A percentile compares a stretch with the other conserved stretches of the same genome.
These are phyloP conservation scores for Pterocles burchelli DNA, from an alignment of 2,113 vertebrate genomes.

Conservation along the genomic window DNA sequence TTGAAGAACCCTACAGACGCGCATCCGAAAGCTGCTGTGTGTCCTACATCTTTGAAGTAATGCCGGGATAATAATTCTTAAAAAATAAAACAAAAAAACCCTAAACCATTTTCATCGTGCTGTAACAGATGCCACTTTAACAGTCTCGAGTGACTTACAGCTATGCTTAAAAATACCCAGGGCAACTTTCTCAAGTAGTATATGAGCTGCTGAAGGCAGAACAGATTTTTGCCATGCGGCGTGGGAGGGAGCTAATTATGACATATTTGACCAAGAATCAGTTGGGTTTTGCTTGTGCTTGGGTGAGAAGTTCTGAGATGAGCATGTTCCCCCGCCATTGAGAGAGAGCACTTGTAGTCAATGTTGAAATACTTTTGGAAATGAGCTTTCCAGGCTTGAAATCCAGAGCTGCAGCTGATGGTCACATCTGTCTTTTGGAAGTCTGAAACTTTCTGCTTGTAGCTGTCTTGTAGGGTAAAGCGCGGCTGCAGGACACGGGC, in stretches of 20 bases:
- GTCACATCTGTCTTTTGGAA: background rate
- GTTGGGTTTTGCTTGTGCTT: background rate
- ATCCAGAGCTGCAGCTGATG: background rate
- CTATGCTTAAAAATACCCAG: conserved; percentile 3
- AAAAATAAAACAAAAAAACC: background rate
- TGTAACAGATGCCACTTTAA: conserved; percentile 15
- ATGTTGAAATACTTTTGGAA: background rate
- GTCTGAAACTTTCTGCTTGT: background rate
- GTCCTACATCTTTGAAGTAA: background rate
- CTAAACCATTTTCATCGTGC: background rate
- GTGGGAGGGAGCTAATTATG: conserved; percentile 21
- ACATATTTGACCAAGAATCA: conserved; percentile 39
- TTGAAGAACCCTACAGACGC: background rate
- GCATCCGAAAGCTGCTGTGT: background rate
- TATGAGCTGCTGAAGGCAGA: conserved; percentile 13
- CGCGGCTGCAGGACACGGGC: background rate
- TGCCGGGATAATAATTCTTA: background rate
- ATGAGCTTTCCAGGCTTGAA: background rate
- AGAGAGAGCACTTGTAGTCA: background rate
- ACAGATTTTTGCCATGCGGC: background rate
- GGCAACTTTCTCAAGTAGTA: background rate
- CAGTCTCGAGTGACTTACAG: background rate
- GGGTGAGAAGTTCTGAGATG: background rate
- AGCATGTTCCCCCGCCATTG: background rate
- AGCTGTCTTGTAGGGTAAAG: background rate